These are phyloP conservation scores for Nothocercus nigrocapillus DNA, from an alignment of 2,113 vertebrate genomes.

Conservation along the genomic window DNA sequence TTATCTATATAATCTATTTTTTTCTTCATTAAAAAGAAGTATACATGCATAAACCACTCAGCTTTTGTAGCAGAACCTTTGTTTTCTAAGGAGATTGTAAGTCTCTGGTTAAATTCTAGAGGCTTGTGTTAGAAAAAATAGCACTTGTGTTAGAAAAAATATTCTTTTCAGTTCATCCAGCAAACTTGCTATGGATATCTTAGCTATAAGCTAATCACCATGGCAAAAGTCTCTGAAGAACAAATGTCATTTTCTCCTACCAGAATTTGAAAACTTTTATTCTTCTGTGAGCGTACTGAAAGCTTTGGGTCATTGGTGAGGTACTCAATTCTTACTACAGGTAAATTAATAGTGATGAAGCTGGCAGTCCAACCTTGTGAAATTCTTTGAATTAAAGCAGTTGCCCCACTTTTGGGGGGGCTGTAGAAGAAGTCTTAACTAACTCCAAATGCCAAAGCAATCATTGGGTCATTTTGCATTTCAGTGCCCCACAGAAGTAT, in stretches of 20 bases:
- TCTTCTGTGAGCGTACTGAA: neutral
- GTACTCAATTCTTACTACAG: neutral
- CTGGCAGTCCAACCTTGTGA: accelerated
- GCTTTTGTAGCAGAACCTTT: neutral
- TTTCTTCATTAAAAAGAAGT: neutral
- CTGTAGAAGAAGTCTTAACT: neutral
- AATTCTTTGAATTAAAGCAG: neutral
- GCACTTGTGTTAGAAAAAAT: neutral
- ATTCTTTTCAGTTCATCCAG: neutral
- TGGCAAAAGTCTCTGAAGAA: neutral
- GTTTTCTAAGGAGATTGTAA: neutral
- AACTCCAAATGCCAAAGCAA: too few relatives aligned
- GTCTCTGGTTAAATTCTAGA: neutral
- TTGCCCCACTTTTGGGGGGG: neutral
- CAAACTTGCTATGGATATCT: neutral
- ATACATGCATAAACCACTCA: neutral
- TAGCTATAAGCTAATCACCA: neutral
- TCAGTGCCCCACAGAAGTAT: accelerated
- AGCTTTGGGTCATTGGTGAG: neutral
- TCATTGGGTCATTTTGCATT: accelerated
- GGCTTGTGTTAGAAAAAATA: neutral
- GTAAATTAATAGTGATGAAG: neutral
- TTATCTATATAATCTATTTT: neutral
- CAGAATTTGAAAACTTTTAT: neutral
- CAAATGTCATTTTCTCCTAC: neutral